phyloP scores from a whole-genome alignment of 2,888 invertebrate genomes.

The Leucophenga montana region DNA sequence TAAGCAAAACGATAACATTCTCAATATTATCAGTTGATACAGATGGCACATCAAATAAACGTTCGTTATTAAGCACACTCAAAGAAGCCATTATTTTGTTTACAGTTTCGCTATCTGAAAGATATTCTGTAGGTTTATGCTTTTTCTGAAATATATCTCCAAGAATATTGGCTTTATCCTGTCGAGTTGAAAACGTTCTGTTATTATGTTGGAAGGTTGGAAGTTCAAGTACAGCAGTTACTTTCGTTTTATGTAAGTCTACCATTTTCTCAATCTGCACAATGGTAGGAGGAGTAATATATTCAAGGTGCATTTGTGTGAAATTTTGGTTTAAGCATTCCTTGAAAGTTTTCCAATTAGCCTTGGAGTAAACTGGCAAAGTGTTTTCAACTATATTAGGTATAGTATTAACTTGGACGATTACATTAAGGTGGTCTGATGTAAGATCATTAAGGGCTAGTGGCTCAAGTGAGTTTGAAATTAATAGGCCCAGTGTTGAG shows the following conservation, averaged over 20 bases:
- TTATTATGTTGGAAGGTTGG: not conserved
- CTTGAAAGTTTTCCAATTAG: not conserved
- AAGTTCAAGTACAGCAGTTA: too few relatives aligned
- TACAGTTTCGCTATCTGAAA: not conserved
- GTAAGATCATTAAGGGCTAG: not conserved
- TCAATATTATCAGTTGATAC: not conserved
- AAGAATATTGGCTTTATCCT: not conserved
- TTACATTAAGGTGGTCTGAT: not conserved
- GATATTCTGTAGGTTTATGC: not conserved
- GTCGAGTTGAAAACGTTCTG: not conserved
- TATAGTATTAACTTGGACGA: too few relatives aligned
- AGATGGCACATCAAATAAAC: not conserved
- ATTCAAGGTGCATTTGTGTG: too few relatives aligned
- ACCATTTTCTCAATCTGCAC: too few relatives aligned
- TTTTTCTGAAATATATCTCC: not conserved
- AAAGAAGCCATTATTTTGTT: not conserved
- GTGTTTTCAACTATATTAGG: not conserved
- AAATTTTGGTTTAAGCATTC: too few relatives aligned
- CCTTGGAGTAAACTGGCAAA: not conserved
- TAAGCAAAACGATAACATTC: not conserved
- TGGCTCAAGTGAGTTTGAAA: not conserved
- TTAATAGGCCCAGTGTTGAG: not conserved
- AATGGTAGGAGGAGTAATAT: too few relatives aligned
- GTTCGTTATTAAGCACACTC: not conserved
- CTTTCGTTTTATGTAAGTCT: too few relatives aligned